Conservation (phyloP, 1,140 invertebrate species). For the Eubasilissa regina region DNA sequence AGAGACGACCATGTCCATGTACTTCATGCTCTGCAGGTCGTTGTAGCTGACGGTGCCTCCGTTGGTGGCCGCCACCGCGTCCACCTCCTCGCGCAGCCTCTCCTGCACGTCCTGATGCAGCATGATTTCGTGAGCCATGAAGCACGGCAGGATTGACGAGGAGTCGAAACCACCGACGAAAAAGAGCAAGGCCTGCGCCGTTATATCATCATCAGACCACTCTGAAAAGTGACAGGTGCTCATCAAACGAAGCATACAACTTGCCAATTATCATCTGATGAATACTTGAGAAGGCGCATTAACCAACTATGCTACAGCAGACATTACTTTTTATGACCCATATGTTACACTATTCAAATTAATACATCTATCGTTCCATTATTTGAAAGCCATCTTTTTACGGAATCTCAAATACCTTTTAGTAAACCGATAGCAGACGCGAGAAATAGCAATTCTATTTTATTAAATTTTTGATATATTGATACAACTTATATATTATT, state of each 20-base stretch:
- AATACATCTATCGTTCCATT: too few relatives aligned
- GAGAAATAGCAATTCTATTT: too few relatives aligned
- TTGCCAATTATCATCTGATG: background rate
- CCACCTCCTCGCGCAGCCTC: slow-evolving; percentile 74
- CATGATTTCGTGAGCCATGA: slow-evolving; percentile 70
- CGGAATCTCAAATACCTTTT: too few relatives aligned
- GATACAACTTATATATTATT: background rate
- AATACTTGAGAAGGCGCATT: background rate
- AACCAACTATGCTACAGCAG: too few relatives aligned
- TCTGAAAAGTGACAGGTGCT: slow-evolving; percentile 59
- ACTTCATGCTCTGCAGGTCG: too few relatives aligned
- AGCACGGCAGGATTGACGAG: slow-evolving; percentile 62
- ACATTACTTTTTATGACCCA: too few relatives aligned
- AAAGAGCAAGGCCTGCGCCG: slow-evolving; percentile 69
- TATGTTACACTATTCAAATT: too few relatives aligned
- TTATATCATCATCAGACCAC: slow-evolving; percentile 65
- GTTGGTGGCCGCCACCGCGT: slow-evolving; percentile 63
- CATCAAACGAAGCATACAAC: background rate
- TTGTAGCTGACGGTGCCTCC: too few relatives aligned
- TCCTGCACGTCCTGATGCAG: slow-evolving; percentile 73
- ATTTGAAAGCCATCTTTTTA: too few relatives aligned
- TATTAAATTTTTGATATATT: too few relatives aligned
- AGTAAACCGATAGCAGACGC: too few relatives aligned
- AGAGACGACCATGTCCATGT: too few relatives aligned
- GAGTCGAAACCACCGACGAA: slow-evolving; percentile 72